These are phyloP conservation scores for Acestrorhynchus altus DNA, from an alignment of 2,797 vertebrate species.

Conservation along the genomic window DNA sequence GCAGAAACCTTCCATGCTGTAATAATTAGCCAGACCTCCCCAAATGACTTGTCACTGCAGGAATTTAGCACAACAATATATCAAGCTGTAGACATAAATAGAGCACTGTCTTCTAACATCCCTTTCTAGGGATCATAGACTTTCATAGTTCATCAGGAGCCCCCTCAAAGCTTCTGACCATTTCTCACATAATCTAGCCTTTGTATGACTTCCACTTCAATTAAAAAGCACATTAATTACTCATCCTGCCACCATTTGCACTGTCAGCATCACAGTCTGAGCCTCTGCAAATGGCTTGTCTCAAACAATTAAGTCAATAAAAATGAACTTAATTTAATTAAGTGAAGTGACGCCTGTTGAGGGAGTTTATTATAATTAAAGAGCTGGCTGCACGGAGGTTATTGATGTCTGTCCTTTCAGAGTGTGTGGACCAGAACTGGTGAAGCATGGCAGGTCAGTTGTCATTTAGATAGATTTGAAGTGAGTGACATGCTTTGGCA, in stretches of 20 bases:
- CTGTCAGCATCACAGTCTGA: conserved; percentile 61
- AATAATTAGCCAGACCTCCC: conserved; percentile 5
- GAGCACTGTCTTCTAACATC: not conserved
- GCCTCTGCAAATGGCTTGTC: conserved; percentile 73
- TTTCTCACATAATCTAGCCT: conserved; percentile 48
- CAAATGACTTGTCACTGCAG: conserved; percentile 19
- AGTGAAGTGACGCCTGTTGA: conserved; percentile 67
- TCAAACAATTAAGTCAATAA: conserved; percentile 80
- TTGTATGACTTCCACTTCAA: conserved; percentile 69
- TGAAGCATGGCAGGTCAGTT: conserved; percentile 48
- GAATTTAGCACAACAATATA: conserved; percentile 20
- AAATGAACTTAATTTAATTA: conserved; percentile 78
- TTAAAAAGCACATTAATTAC: conserved; percentile 79
- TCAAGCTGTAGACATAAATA: conserved; percentile 12
- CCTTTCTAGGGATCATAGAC: not conserved
- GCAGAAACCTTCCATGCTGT: conserved; percentile 8
- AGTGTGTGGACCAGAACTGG: conserved; percentile 27
- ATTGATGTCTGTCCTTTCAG: conserved; percentile 56
- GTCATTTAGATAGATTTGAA: conserved; percentile 50
- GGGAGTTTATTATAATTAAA: conserved; percentile 68
- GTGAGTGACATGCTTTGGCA: conserved; percentile 45
- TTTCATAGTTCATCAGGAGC: conserved; percentile 25
- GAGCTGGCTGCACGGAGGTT: conserved; percentile 60
- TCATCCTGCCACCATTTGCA: conserved; percentile 66
- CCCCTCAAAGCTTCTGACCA: conserved; percentile 14